phyloP scores from a whole-genome alignment of 2,888 invertebrate species.

The Phaonia tiefii region DNA sequence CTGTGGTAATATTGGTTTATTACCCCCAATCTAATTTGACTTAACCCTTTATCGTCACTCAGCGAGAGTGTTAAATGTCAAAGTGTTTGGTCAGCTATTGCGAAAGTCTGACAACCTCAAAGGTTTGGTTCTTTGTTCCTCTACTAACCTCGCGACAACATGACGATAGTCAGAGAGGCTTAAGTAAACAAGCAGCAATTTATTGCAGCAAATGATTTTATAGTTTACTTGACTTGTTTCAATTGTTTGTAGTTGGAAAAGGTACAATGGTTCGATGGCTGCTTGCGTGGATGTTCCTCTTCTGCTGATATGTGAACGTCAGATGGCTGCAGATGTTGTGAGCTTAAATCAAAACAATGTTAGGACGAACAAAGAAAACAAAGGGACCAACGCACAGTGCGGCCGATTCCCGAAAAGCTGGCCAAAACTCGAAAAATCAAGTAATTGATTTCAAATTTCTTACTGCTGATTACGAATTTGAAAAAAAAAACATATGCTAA shows the following conservation, averaged over 20 bases:
- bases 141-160: background rate
- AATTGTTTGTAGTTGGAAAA: background rate
- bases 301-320: too few relatives aligned
- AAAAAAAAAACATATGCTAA: too few relatives aligned
- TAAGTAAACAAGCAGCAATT: constrained; percentile 56
- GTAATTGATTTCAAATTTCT: too few relatives aligned
- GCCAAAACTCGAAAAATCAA: too few relatives aligned
- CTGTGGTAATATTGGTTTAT: too few relatives aligned
- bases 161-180: constrained; percentile 34
- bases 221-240: constrained; percentile 47
- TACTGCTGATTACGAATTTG: too few relatives aligned
- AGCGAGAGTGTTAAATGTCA: too few relatives aligned
- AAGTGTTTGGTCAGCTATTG: constrained; percentile 21
- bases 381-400: background rate
- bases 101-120: constrained; percentile 3
- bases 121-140: background rate
- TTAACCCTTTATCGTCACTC: too few relatives aligned
- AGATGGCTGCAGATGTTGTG: background rate
- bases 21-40: too few relatives aligned
- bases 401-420: too few relatives aligned
- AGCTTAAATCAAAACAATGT: constrained; percentile 52
- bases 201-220: constrained; percentile 56
- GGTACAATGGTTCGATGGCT: constrained; percentile 12
- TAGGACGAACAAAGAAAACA: constrained; percentile 5
- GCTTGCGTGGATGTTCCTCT: constrained; percentile 30